Conservation (phyloP, 2,888 invertebrate species). For the Scaptomyza caliginosa region DNA sequence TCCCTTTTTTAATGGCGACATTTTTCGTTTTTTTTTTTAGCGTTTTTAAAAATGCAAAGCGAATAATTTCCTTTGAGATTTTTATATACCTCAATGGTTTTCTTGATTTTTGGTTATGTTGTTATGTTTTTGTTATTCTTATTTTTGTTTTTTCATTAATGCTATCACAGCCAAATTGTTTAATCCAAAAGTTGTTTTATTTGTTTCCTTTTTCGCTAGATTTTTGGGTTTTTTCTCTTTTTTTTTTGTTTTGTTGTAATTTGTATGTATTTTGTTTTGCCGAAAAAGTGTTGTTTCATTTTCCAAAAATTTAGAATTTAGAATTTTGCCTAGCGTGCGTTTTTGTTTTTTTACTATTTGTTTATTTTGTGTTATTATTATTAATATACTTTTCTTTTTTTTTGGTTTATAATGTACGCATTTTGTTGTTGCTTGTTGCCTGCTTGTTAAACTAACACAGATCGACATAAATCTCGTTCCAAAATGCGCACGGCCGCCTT, state of each 20-base stretch:
- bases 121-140: conserved; percentile 36
- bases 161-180: conserved; percentile 85
- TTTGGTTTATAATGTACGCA: conserved; percentile 34
- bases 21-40: conserved; percentile 34
- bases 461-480: conserved; percentile 21
- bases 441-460: conserved; percentile 16
- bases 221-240: conserved; percentile 24
- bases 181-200: conserved; percentile 81
- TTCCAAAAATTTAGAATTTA: conserved; percentile 83
- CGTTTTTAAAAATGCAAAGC: conserved; percentile 55
- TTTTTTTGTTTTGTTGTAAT: too few relatives aligned
- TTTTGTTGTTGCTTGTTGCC: conserved; percentile 56
- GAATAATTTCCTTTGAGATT: conserved; percentile 41
- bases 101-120: conserved; percentile 44
- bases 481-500: conserved; percentile 38
- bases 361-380: background rate
- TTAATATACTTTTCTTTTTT: background rate
- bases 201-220: conserved; percentile 41
- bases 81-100: conserved; percentile 7
- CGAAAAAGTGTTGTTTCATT: conserved; percentile 70
- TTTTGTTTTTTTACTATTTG: conserved; percentile 27
- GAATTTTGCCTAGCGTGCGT: conserved; percentile 82
- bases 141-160: conserved; percentile 65
- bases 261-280: conserved; percentile 40
- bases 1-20: conserved; percentile 39